A percentile compares a stretch with the other conserved stretches of the same genome.
Conservation (phyloP, 1,140 invertebrate genomes). For the Lamellibrachia luymesi region DNA sequence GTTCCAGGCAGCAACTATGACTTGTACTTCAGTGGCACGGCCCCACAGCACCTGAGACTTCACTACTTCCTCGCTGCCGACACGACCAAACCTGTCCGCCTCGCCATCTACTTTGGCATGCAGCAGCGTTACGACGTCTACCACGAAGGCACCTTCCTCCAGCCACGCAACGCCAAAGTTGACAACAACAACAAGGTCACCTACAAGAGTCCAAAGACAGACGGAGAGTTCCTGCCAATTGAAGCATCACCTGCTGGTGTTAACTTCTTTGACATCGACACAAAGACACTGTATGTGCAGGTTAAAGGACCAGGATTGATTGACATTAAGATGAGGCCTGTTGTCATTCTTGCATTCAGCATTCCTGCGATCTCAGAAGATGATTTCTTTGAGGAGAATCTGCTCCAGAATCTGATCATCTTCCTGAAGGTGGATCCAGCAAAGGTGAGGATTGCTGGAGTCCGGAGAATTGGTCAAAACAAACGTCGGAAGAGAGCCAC, state of each 20-base stretch:
- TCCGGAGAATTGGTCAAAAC: neutral
- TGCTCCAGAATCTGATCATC: neutral
- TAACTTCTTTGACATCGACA: neutral
- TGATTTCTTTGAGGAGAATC: neutral
- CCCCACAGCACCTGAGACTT: neutral
- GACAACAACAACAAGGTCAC: neutral
- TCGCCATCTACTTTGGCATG: neutral
- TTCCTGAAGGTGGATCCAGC: neutral
- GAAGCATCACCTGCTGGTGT: neutral
- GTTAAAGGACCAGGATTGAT: neutral
- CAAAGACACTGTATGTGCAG: neutral
- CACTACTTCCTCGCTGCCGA: neutral
- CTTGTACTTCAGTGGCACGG: neutral
- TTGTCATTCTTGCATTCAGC: neutral
- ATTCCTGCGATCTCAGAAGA: neutral
- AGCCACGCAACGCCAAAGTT: neutral
- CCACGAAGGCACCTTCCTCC: neutral
- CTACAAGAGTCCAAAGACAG: neutral
- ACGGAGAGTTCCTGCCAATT: neutral
- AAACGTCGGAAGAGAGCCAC: neutral
- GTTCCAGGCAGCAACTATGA: neutral
- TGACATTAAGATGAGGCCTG: neutral
- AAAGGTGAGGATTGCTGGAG: neutral
- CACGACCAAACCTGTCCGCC: neutral
- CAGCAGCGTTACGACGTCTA: neutral